phyloP scores from a whole-genome alignment of 2,888 invertebrate genomes.

The Lithophane ornitopus region DNA sequence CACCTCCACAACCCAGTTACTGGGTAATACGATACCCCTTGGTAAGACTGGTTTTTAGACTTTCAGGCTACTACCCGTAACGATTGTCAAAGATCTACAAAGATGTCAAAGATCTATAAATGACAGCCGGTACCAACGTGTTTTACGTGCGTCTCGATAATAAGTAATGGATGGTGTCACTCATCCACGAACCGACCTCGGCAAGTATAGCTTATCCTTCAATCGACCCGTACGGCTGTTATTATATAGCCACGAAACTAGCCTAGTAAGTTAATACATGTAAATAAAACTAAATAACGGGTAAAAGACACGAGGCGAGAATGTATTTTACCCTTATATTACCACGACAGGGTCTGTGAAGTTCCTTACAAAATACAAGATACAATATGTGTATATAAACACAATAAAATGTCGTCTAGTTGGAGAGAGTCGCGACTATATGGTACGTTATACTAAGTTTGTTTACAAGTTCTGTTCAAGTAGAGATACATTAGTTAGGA shows the following conservation, averaged over 20 bases:
- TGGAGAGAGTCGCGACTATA: not conserved
- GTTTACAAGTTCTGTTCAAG: slow-evolving; percentile 17
- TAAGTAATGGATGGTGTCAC: not conserved
- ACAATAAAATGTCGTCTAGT: not conserved
- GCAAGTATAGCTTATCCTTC: not conserved
- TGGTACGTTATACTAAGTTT: not conserved
- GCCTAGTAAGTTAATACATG: no score
- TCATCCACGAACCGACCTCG: not conserved
- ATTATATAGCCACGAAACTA: not conserved
- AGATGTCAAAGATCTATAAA: not conserved
- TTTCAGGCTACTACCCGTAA: not conserved
- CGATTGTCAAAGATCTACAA: not conserved
- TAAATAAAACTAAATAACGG: slow-evolving; percentile 7
- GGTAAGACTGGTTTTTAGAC: not conserved
- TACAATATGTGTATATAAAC: slow-evolving; percentile 15
- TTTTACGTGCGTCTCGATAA: not conserved
- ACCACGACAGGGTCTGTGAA: not conserved
- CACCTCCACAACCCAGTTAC: not conserved
- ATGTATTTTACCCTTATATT: slow-evolving; percentile 7
- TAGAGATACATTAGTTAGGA: slow-evolving; percentile 9
- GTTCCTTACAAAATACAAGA: slow-evolving; percentile 34
- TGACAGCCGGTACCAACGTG: not conserved
- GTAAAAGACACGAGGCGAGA: not conserved
- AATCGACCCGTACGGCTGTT: not conserved
- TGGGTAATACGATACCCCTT: not conserved